Evolutionary conservation across 2,113 vertebrate species (phyloP), one percentile per base, ranked within the genome.

Genomic region (Apaloderma vittatum): DNA sequence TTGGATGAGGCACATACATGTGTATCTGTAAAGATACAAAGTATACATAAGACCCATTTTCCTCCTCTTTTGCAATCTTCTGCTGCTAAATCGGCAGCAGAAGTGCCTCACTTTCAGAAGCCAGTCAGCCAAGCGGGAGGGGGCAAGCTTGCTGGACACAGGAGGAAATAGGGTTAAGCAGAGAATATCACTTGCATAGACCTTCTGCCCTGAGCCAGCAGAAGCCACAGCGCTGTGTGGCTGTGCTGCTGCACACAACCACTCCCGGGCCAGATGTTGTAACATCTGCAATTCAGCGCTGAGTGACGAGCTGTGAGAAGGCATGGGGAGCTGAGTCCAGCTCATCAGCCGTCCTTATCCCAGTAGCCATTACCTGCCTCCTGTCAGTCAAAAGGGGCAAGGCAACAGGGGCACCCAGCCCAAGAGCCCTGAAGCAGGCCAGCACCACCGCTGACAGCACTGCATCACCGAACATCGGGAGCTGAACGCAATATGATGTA

Each of bases 1-100:
- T 88, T 93, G 68, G 88, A 83, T 57, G 65, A 96, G 5, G 40
- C 79, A 93, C 26, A 29, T 83, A 59, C 74, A 90, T 94, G 18
- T 36, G 12, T 43, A 57, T 80, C 68, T 88, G 85, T 76, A 73
- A 86, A 86, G 63, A 84, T 4, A 66, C 70, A n/a, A 80, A 94
- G 7, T 14, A 3, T 15, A 14, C 16, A 5, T 26, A 49, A 92
- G 23, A 26, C 24, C 32, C 65, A 27, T 7, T 4, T 71, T 74
- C 37, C 22, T 71, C 37, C 26, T 34, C 37, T 72, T 90, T 84
- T 24, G 43, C 43, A 79, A 12, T 1, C 27, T 76, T 49, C 14
- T 16, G 19, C 70, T 72, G 16, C 29, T 24, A 57, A 82, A 4
- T 11, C 2, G 0, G 54, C 30, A 49, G 34, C 4, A 67, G 37